A percentile compares a stretch with the other conserved stretches of the same genome.
Evolutionary conservation across 2,888 invertebrate genomes (phyloP).

Genomic region (Ormyrus pomaceus): DNA sequence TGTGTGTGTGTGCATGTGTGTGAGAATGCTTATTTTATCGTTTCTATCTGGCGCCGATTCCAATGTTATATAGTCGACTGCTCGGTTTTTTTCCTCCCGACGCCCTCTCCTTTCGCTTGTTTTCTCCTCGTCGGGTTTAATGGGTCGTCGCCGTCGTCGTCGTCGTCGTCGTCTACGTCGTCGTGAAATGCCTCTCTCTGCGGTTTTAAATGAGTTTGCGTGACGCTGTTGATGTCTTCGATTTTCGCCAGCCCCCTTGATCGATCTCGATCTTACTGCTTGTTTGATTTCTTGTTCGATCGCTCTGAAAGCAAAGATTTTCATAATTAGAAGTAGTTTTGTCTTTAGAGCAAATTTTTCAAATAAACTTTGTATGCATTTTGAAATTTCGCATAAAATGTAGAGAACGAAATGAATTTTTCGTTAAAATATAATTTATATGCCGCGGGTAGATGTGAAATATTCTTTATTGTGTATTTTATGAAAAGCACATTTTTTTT

Average conservation of each 20-base stretch:
- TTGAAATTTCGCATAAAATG: too few relatives aligned
- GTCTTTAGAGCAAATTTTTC: not conserved
- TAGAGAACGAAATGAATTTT: too few relatives aligned
- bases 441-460: too few relatives aligned
- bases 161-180: slow-evolving; percentile 1
- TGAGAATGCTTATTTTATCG: not conserved
- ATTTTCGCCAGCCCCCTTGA: slow-evolving; percentile 43
- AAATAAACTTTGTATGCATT: not conserved
- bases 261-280: slow-evolving; percentile 61
- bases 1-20: not conserved
- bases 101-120: not conserved
- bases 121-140: not conserved
- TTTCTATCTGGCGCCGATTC: slow-evolving; percentile 25
- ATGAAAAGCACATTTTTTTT: too few relatives aligned
- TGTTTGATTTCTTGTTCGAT: slow-evolving; percentile 72
- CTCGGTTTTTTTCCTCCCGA: slow-evolving; percentile 6
- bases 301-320: slow-evolving; percentile 66
- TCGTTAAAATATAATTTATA: too few relatives aligned
- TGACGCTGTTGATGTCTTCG: slow-evolving; percentile 30
- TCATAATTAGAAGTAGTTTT: not conserved
- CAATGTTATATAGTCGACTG: slow-evolving; percentile 9
- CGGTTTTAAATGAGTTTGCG: slow-evolving; percentile 33
- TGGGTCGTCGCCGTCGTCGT: slow-evolving; percentile 14
- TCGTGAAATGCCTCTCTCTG: slow-evolving; percentile 35
- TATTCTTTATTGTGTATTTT: too few relatives aligned